Conservation (phyloP, 2,888 invertebrate species). For the Phyto melanocephala region DNA sequence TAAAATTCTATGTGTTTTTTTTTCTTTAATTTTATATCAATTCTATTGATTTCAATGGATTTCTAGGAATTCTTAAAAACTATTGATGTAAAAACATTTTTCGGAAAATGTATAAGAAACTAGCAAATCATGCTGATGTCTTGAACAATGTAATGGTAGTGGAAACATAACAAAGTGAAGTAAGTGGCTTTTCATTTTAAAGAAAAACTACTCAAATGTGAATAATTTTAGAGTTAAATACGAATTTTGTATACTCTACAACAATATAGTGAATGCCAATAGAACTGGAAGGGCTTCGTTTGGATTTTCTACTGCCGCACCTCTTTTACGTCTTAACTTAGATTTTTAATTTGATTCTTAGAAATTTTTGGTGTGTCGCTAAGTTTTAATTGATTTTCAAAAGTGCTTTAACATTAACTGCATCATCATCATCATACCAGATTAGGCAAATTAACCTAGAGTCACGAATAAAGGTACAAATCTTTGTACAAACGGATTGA, state of each 20-base stretch:
- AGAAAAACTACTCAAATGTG: not conserved
- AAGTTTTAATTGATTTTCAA: too few species aligned
- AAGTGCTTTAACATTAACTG: too few species aligned
- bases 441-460: too few species aligned
- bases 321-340: too few species aligned
- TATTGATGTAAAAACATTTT: constrained; percentile 30
- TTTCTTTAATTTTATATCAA: not conserved
- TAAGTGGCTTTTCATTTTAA: constrained; percentile 5
- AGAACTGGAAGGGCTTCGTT: too few species aligned
- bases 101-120: constrained; percentile 4
- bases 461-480: too few species aligned
- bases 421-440: too few species aligned
- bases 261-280: too few species aligned
- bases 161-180: constrained; percentile 28
- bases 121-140: constrained; percentile 47
- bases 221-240: not conserved
- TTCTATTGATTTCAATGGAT: constrained; percentile 49
- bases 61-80: constrained; percentile 45
- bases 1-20: constrained; percentile 40
- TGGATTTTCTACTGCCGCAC: too few species aligned
- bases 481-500: too few species aligned
- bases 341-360: too few species aligned
- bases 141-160: constrained; percentile 25
- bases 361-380: too few species aligned
- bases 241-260: not conserved